Evolutionary conservation across 2,797 vertebrate species (phyloP), one percentile per base, ranked within the genome.

Genomic region (Lutra lutra): DNA sequence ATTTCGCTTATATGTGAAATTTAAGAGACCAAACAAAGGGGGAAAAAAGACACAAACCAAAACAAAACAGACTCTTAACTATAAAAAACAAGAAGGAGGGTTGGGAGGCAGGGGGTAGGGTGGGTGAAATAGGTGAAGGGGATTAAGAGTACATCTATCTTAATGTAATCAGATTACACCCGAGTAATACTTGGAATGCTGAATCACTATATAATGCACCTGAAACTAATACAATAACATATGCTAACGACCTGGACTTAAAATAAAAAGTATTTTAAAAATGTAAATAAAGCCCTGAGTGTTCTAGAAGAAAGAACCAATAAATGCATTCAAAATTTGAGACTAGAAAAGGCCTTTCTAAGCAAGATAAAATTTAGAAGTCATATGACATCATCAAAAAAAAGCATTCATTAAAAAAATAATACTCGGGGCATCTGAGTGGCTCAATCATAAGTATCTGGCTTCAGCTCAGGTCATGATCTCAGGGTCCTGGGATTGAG

Each of bases 321-420:
- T 40, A 68, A 90, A 46, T 66, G 23, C 8, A 80, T 83, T 91
- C 46, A 94, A 86, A 96, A 82, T 77, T 43, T 80, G 27, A 85
- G 20, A 75, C 32, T 11, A 12, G 18, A 13, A 79, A 77, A 93
- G 18, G 56, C 12, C 48, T 72, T 72, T 62, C 35, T 70, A 62
- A 62, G 51, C 14, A 78, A 40, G n/a, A 78, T 35, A 40, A 14
- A 89, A 51, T 89, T 95, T 21, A 84, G 75, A 90, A 93, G n/a
- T 48, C 32, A 58, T 32, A 62, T 23, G 43, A 85, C 27, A 83
- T 56, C 17, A 25, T 62, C 75, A 38, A 64, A 70, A 46, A 46
- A 51, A 97, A 78, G 88, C 38, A 35, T 25, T 92, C 54, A 94
- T 72, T 68, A 68, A 79, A 79, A 79, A 77, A 68, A 5, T 68